These are phyloP conservation scores for Papilio helenus DNA, from an alignment of 1,140 invertebrate species.

Conservation along the genomic window DNA sequence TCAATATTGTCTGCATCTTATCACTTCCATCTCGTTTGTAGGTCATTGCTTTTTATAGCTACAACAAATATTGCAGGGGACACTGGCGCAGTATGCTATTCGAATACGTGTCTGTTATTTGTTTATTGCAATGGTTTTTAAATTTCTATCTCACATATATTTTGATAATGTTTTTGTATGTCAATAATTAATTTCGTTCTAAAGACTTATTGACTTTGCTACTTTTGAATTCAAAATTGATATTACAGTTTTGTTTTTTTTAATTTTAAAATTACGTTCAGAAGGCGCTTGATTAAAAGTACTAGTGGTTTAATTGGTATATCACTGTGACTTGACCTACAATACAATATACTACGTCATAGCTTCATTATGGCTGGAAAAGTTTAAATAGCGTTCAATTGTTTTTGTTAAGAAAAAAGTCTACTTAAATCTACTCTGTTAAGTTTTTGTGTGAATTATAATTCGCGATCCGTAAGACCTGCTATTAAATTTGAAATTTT, in stretches of 20 bases:
- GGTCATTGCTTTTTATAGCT: constrained; percentile 17
- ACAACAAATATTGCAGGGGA: constrained; percentile 1
- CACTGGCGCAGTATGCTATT: neutral
- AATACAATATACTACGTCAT: neutral
- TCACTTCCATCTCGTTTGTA: constrained; percentile 23
- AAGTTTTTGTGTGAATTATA: neutral
- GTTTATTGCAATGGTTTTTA: neutral
- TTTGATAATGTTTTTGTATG: neutral
- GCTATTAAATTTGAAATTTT: no score
- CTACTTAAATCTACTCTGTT: no score
- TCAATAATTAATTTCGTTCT: no score
- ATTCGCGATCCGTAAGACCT: neutral
- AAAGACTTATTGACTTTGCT: no score
- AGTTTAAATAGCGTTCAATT: neutral
- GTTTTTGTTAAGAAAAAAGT: neutral
- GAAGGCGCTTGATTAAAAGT: constrained; percentile 9
- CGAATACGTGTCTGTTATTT: neutral
- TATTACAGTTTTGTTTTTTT: neutral
- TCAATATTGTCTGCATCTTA: neutral
- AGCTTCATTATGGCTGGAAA: neutral
- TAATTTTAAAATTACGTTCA: neutral
- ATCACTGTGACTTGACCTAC: neutral
- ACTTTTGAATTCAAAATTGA: no score
- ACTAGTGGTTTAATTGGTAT: neutral
- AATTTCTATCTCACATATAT: neutral